phyloP scores from a whole-genome alignment of 2,797 vertebrate species.

The Thripadectes ignobilis region DNA sequence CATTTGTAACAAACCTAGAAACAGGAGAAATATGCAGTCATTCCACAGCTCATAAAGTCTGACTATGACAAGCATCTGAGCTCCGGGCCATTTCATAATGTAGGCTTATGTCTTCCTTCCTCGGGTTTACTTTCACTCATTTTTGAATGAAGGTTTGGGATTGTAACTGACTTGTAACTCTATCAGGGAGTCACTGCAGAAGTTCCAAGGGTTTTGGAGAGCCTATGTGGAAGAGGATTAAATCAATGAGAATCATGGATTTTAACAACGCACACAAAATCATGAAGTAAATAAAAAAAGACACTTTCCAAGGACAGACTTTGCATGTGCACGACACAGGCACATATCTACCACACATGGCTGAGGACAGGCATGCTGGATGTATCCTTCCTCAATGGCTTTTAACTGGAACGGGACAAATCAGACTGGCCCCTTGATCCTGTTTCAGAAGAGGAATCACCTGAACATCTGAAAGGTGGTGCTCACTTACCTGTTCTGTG shows the following conservation, averaged over 20 bases:
- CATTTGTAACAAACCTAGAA: neutral
- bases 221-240: neutral
- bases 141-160: neutral
- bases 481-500: neutral
- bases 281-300: neutral
- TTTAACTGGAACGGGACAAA: neutral
- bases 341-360: fast-evolving
- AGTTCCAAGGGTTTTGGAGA: neutral
- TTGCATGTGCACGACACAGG: fast-evolving
- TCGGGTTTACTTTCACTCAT: neutral
- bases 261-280: neutral
- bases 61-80: slow-evolving; percentile 20
- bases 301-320: neutral
- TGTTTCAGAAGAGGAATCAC: neutral
- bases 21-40: neutral
- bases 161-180: neutral
- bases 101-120: neutral
- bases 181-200: neutral
- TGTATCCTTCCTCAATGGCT: neutral
- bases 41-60: neutral
- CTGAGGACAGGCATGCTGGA: neutral
- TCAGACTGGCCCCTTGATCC: neutral
- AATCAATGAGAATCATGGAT: neutral
- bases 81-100: neutral
- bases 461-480: neutral